Conservation (phyloP, 2,888 invertebrate species). For the Drosophila tanythrix region DNA sequence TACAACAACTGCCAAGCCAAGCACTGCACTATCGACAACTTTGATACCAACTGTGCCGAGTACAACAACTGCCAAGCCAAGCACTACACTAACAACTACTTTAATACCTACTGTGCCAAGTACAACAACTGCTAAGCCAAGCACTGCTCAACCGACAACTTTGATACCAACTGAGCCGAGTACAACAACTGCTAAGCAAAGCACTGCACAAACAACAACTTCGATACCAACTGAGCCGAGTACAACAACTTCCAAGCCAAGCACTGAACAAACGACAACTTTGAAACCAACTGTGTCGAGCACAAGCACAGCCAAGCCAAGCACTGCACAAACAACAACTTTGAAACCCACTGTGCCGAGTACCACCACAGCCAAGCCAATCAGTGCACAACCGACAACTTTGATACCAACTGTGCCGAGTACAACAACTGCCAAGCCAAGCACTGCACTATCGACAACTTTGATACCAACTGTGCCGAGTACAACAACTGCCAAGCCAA, state of each 20-base stretch:
- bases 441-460: not conserved
- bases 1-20: not conserved
- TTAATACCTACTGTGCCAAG: not conserved
- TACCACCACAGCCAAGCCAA: conserved; percentile 6
- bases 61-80: too few species aligned
- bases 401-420: not conserved
- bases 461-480: too few species aligned
- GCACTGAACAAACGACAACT: too few species aligned
- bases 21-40: not conserved
- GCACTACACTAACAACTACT: not conserved
- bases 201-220: fast-evolving
- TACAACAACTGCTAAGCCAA: not conserved
- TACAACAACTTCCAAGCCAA: too few species aligned
- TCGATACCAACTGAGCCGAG: fast-evolving
- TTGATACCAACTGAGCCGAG: fast-evolving
- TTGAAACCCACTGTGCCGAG: too few species aligned
- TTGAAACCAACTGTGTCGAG: too few species aligned
- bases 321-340: too few species aligned
- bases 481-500: too few species aligned
- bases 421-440: not conserved
- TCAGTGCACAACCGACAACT: conserved; percentile 7
- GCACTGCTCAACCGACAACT: too few species aligned
- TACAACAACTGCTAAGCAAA: too few species aligned
- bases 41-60: not conserved
- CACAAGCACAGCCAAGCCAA: too few species aligned